Evolutionary conservation across 1,140 invertebrate species (phyloP).

Genomic region (Coboldia fuscipes): DNA sequence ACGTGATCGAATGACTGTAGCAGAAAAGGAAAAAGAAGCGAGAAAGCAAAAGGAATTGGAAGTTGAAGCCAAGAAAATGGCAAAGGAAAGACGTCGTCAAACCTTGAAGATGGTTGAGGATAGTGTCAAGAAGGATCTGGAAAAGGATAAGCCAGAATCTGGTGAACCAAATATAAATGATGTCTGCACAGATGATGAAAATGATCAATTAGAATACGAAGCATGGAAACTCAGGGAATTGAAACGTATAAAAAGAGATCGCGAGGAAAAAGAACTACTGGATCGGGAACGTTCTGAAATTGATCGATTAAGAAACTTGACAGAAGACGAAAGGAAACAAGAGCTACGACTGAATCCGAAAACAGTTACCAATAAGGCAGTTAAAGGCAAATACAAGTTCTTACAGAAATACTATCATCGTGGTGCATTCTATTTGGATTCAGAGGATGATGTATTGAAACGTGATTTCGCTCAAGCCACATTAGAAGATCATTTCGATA

Average conservation of each 20-base stretch:
- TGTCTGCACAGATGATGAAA: conserved; percentile 93
- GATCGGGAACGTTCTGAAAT: conserved; percentile 80
- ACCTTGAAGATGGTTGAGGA: conserved; percentile 83
- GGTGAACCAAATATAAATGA: conserved; percentile 55
- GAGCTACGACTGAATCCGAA: conserved; percentile 88
- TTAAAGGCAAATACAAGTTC: conserved; percentile 99
- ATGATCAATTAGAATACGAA: conserved; percentile 95
- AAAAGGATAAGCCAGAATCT: conserved; percentile 26
- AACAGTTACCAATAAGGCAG: conserved; percentile 78
- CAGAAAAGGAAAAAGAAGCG: conserved; percentile 80
- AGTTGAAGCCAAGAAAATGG: conserved; percentile 48
- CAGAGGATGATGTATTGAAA: conserved; percentile 82
- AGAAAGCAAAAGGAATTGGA: conserved; percentile 67
- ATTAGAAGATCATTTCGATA: conserved; percentile 98
- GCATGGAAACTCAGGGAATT: conserved; percentile 94
- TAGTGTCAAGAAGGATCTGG: conserved; percentile 56
- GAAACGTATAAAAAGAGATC: conserved; percentile 85
- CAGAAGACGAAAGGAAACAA: conserved; percentile 83
- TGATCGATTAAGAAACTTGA: conserved; percentile 80
- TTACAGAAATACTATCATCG: conserved; percentile 99
- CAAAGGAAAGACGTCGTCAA: conserved; percentile 63
- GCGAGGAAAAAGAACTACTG: conserved; percentile 75
- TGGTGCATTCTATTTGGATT: conserved; percentile 93
- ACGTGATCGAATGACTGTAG: conserved; percentile 81
- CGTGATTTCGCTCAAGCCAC: conserved; percentile 94